Base-by-base conservation (phyloP, 2,797 vertebrate species). In the Hydrolagus colliei region DNA sequence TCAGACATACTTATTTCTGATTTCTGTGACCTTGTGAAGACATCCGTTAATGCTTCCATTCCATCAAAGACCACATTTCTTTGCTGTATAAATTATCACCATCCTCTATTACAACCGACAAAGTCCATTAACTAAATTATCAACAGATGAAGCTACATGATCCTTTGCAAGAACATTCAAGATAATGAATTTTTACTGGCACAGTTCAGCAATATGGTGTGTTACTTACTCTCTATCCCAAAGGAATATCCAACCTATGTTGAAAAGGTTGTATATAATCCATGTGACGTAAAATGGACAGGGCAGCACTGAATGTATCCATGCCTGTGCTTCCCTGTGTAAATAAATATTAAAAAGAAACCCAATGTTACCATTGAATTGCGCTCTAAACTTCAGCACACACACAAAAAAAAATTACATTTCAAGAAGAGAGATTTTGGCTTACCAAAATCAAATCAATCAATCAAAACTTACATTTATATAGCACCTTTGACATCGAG, bases 201-300 rank as follows among this genome's bases (percentile, higher is more conserved):
- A 18, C 59, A 14, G 41, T 16, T 61, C 14, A 27, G 5, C 5
- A 73, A 18, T 73, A 27, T 18, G 41, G 22, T 16, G 5, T 22
- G 12, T 86, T 52, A 90, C 93, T 8, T 92, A 95, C 93, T 94
- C 92, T 90, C 89, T 86, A 79, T 94, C 94, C 94, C 94, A 95
- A 86, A 95, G 89, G 75, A 95, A 79, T 59, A 95, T 89, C 94
- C 94, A 95, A 0, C 85, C 87, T 63, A 93, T 87, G 86, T 95
- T 94, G 86, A 94, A 18, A 88, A 90, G 85, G 92, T 94, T 89
- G 90, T 90, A 94, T 87, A 86, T 52, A 86, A 93, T 88, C 94
- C 94, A 95, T 87, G 89, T 91, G 0, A 93, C 86, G 80, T 93
- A 93, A 90, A 95, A 94, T 86, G 86, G 88, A 9, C 88, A 92